Conservation (phyloP, 2,113 vertebrate genomes). For the Xiphorhynchus elegans region DNA sequence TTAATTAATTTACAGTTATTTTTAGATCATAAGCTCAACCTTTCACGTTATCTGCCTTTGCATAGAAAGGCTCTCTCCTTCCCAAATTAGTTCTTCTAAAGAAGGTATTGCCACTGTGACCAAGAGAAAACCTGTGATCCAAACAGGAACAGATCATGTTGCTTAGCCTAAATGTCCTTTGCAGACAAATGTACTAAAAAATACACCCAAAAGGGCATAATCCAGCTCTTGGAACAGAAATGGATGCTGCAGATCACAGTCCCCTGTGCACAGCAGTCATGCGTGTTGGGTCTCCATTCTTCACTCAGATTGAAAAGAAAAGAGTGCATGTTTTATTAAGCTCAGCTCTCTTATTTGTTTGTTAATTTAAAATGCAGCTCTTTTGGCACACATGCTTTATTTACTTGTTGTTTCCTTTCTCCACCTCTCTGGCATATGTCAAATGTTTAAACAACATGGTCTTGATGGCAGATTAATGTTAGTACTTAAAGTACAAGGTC, state of each 20-base stretch:
- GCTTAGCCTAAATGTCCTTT: not conserved
- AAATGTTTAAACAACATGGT: slow-evolving; percentile 15
- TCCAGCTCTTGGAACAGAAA: not conserved
- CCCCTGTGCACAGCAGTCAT: not conserved
- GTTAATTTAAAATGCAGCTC: slow-evolving; percentile 36
- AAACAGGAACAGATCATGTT: not conserved
- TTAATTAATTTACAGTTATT: not conserved
- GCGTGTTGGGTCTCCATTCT: not conserved
- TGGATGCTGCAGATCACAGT: not conserved
- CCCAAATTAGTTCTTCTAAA: not conserved
- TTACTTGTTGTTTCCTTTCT: not conserved
- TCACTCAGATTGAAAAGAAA: slow-evolving; percentile 34
- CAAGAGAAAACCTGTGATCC: not conserved
- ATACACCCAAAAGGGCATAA: not conserved
- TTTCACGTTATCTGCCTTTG: not conserved
- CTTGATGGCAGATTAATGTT: slow-evolving; percentile 42
- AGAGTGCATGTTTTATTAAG: slow-evolving; percentile 21
- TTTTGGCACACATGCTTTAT: not conserved
- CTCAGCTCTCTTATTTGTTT: slow-evolving; percentile 20
- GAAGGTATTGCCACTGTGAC: not conserved
- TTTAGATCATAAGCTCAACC: not conserved
- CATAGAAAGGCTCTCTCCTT: not conserved
- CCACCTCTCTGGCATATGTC: not conserved
- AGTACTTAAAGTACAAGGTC: not conserved
- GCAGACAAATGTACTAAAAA: not conserved